These are phyloP conservation scores for Hemibagrus wyckioides DNA, from an alignment of 2,113 vertebrate species.

Conservation along the genomic window DNA sequence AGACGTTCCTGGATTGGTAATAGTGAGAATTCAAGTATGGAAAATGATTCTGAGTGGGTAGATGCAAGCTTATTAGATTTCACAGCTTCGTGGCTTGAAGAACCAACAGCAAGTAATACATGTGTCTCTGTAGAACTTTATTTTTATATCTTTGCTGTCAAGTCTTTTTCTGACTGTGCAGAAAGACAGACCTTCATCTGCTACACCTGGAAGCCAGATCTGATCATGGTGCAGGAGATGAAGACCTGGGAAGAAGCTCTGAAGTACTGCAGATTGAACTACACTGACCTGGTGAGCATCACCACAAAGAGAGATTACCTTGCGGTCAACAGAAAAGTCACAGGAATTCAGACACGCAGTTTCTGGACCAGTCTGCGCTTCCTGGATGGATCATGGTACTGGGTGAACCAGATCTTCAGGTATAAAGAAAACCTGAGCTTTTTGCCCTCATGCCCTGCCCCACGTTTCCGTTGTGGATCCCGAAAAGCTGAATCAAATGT, in stretches of 20 bases:
- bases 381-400: conserved; percentile 15
- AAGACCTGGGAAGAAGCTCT: conserved; percentile 7
- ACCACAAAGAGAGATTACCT: neutral
- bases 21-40: rapidly evolving
- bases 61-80: neutral
- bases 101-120: neutral
- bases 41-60: neutral
- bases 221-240: neutral
- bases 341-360: neutral
- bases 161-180: neutral
- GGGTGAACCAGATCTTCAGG: neutral
- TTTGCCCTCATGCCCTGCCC: conserved; percentile 7
- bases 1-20: neutral
- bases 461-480: neutral
- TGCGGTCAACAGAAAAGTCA: neutral
- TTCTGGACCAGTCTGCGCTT: conserved; percentile 20
- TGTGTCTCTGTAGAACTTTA: neutral
- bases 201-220: neutral
- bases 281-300: conserved; percentile 1
- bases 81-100: rapidly evolving
- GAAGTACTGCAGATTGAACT: neutral
- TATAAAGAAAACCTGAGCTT: neutral
- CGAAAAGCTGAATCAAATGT: neutral
- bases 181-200: neutral
- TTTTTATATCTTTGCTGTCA: neutral